These are phyloP conservation scores for Dascyllus trimaculatus DNA, from an alignment of 2,113 vertebrate genomes.

Conservation along the genomic window DNA sequence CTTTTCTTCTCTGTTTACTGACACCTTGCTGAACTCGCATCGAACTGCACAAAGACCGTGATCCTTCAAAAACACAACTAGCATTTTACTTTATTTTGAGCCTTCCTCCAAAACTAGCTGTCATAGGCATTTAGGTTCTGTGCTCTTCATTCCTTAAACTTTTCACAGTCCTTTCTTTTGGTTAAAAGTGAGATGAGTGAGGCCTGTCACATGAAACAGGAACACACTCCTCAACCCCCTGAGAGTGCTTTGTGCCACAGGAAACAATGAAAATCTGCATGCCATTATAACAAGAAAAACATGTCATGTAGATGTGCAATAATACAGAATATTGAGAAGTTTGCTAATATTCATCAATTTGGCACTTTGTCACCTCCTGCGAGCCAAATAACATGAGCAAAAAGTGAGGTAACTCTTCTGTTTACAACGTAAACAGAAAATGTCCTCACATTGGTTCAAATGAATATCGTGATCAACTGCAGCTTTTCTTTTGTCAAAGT, in stretches of 20 bases:
- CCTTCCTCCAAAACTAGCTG: background rate
- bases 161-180: constrained; percentile 11
- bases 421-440: no score
- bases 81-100: constrained; percentile 9
- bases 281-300: background rate
- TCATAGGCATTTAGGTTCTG: background rate
- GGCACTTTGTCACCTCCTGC: no score
- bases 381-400: no score
- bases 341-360: background rate
- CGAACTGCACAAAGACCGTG: background rate
- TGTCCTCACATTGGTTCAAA: no score
- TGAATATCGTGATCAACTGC: no score
- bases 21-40: constrained; percentile 14
- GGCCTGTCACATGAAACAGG: constrained; percentile 55
- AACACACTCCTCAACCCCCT: constrained; percentile 49
- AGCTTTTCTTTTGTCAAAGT: background rate
- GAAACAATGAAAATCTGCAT: constrained; percentile 34
- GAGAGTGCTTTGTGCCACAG: constrained; percentile 20
- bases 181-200: constrained; percentile 17
- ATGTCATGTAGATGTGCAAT: background rate
- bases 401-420: no score
- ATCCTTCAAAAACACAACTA: background rate
- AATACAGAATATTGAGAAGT: background rate
- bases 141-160: constrained; percentile 8
- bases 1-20: constrained; percentile 20